Conservation (phyloP, 2,113 vertebrate species). For the Agelaius tricolor region DNA sequence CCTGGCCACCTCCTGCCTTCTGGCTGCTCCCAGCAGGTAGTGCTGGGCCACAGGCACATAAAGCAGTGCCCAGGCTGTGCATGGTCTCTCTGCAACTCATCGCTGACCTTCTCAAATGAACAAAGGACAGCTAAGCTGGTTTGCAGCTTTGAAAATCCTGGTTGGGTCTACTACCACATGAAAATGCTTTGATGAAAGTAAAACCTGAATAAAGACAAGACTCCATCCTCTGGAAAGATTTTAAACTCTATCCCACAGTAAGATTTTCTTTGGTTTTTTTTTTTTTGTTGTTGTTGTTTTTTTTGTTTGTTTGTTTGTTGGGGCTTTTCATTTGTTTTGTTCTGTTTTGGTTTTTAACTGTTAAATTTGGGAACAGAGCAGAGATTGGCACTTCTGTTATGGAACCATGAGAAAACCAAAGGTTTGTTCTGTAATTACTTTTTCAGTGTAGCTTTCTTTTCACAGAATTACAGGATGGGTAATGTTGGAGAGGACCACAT, state of each 20-base stretch:
- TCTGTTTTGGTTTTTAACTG: neutral
- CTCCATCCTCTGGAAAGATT: neutral
- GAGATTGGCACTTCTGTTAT: neutral
- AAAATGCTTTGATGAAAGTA: neutral
- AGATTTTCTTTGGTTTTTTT: neutral
- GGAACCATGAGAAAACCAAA: neutral
- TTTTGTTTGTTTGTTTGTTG: neutral
- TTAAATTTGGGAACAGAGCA: neutral
- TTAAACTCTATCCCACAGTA: neutral
- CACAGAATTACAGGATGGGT: neutral
- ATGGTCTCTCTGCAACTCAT: neutral
- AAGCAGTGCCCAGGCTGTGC: neutral
- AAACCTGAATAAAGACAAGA: neutral
- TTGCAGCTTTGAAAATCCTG: neutral
- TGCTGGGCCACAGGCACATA: neutral
- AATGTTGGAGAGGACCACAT: neutral
- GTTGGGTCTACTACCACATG: neutral
- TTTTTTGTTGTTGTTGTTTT: too few species aligned
- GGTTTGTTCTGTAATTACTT: neutral
- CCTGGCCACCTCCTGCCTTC: neutral
- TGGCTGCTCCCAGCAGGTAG: neutral
- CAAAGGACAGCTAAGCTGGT: neutral
- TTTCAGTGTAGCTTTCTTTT: neutral
- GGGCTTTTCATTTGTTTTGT: neutral
- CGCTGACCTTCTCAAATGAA: neutral